Evolutionary conservation across 2,113 vertebrate genomes (phyloP), one percentile per base, ranked within the genome.

Genomic region (Pongo abelii): DNA sequence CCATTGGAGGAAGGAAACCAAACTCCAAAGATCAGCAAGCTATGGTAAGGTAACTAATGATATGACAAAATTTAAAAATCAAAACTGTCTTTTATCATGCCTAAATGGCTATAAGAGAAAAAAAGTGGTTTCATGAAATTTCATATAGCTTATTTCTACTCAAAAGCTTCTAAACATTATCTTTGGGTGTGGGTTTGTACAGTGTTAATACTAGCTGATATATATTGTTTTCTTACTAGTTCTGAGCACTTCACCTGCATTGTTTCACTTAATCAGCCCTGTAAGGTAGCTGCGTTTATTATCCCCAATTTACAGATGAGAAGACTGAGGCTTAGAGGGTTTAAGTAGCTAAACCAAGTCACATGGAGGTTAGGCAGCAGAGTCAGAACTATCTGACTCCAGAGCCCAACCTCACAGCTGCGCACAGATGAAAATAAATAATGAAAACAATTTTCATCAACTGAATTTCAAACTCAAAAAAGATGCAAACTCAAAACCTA

Each of bases 81-180:
- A 52, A 67, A 57, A 78, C 81, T 72, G 83, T 95, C 64, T 88
- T 94, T 81, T 43, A 85, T 85, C 46, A 64, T 67, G 59, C 20
- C 23, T 69, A 70, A 43, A 43, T 96, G n/a, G 70, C 83, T 79
- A 89, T n/a, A 52, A 75, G 83, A 69, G 75, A 32, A 30, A 77
- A 64, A 97, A 84, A 89, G 27, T 77, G 20, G 18, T 89, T 95
- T 91, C 52, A 81, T 83, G 67, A 81, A 96, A 91, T 55, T 72
- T 94, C 16, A 72, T 18, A n/a, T 46, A 93, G 13, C 27, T 59
- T 86, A 43, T 93, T 93, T 96, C 67, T 10, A 92, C 43, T 95
- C 83, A 40, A 81, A 91, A 89, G 38, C 35, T 91, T 11, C 70
- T 91, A 52, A 79, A 69, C 38, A 61, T 88, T 46, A 81, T 75